Evolutionary conservation across 2,797 vertebrate genomes (phyloP), one percentile per base, ranked within the genome.

Genomic region (Myotis daubentonii): DNA sequence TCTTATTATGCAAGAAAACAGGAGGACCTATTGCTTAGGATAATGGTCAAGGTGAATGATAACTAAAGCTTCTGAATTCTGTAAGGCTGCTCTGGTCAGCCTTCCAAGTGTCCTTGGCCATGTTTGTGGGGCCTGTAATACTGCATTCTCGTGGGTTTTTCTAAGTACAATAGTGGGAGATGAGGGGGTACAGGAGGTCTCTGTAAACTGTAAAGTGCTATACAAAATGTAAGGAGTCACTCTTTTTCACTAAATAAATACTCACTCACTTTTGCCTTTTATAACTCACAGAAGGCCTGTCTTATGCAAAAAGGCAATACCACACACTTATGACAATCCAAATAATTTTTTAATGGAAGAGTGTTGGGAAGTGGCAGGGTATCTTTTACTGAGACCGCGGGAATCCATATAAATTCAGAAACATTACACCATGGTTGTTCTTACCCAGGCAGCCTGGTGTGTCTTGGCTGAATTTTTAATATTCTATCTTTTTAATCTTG

Each of bases 221-320:
- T 30, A 87, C 41, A 89, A 93, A 93, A 89, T 88, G 66, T 75
- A 94, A 89, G 49, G 33, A 86, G 23, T 93, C 16, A 22, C 15
- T 57, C 16, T n/a, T 83, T 92, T 88, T 70, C 82, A 76, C 41
- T 72, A 90, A 95, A 88, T 92, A 94, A 94, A 90, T 95, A 92
- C 71, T 55, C 38, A 71, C 75, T 92, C 47, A 86, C 20, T 82
- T 91, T 30, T 87, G 6, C 82, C 75, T 80, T 92, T 93, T 88
- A 68, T n/a, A 91, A 71, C 85, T 91, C 71, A 83, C 51, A 78
- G 36, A 87, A 62, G 79, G 62, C 95, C 91, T 89, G 86, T 96
- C 86, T 91, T 87, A 91, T 92, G 94, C 97, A 96, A 96, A 97
- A 96, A 97, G 89, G 82, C 97, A 97, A 98, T 93, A n/a, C 74